Evolutionary conservation across 2,888 invertebrate species (phyloP), one percentile per base, ranked within the genome.

Genomic region (Drosophila niveifrons): DNA sequence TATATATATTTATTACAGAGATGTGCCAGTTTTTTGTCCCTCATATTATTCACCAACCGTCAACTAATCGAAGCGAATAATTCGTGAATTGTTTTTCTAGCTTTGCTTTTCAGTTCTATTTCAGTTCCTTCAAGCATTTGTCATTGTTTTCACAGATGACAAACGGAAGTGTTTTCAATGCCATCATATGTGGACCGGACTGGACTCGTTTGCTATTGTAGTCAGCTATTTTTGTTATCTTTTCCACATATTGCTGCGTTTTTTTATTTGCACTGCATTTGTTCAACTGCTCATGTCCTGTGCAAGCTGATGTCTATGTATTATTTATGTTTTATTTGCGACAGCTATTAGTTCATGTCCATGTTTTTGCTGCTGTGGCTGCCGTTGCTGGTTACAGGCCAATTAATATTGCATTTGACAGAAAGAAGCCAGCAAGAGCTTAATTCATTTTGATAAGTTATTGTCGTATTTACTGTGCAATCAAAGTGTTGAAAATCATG

Each of bases 281-380:
- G 57, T 56, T 46, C 66, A 76, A 36, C 36, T 36, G n/a, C 36
- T 6, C 36, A n/a, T 11, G 28, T 56, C 34, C 23, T 46, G 34
- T 59, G 36, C 18, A 2, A 29, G 31, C 43, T 56, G n/a, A 52
- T 63, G 68, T 55, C 31, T 39, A 13, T 66, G 59, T 53, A 61
- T 51, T 61, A 72, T 66, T 52, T 61, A 58, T 76, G 64, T 48
- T 67, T 70, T 71, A 68, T 63, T 74, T 77, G 51, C 66, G 65
- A 51, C 56, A 53, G 34, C 29, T 29, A 52, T 67, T 65, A 51
- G 51, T 28, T 63, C 41, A 18, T 58, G 23, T 18, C 56, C 8
- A 52, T 51, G 28, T 59, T 51, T 15, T 23, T 23, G 56, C 51
- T 34, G 2, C 17, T 8, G 11, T n/a, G 15, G 29, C 17, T 15